Conservation (phyloP, 2,113 vertebrate genomes). For the Morone chrysops region DNA sequence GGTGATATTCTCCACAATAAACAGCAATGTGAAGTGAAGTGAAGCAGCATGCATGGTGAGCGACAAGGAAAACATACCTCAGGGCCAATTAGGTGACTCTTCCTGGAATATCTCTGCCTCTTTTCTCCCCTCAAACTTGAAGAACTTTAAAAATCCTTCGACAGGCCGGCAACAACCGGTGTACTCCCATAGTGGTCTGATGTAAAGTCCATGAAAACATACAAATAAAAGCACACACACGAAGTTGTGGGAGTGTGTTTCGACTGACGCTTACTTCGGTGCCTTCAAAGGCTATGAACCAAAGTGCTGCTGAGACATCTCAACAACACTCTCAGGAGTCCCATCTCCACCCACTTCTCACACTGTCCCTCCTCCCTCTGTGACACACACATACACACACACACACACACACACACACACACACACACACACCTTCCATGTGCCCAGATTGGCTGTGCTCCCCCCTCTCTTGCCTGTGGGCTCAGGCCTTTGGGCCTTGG, state of each 20-base stretch:
- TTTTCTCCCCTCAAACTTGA: constrained; percentile 47
- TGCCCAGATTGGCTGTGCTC: constrained; percentile 65
- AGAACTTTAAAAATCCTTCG: constrained; percentile 57
- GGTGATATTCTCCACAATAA: constrained; percentile 23
- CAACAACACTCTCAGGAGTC: constrained; percentile 78
- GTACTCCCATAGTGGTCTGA: constrained; percentile 60
- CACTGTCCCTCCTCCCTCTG: constrained; percentile 72
- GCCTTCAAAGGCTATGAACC: constrained; percentile 60
- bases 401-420: constrained; percentile 56
- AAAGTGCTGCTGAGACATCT: constrained; percentile 71
- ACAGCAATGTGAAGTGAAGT: constrained; percentile 22
- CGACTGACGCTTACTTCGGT: constrained; percentile 39
- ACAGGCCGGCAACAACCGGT: not conserved
- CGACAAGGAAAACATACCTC: constrained; percentile 62
- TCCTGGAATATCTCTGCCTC: constrained; percentile 29
- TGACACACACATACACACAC: constrained; percentile 40
- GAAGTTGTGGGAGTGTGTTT: constrained; percentile 20
- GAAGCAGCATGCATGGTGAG: not conserved
- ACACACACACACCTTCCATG: constrained; percentile 45
- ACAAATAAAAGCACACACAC: not conserved
- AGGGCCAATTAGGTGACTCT: constrained; percentile 53
- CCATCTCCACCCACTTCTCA: constrained; percentile 81
- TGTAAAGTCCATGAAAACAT: constrained; percentile 24
- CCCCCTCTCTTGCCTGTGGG: constrained; percentile 57
- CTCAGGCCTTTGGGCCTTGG: constrained; percentile 62